Base-by-base conservation (phyloP, 1,140 invertebrate genomes). In the Ceratitis capitata region DNA sequence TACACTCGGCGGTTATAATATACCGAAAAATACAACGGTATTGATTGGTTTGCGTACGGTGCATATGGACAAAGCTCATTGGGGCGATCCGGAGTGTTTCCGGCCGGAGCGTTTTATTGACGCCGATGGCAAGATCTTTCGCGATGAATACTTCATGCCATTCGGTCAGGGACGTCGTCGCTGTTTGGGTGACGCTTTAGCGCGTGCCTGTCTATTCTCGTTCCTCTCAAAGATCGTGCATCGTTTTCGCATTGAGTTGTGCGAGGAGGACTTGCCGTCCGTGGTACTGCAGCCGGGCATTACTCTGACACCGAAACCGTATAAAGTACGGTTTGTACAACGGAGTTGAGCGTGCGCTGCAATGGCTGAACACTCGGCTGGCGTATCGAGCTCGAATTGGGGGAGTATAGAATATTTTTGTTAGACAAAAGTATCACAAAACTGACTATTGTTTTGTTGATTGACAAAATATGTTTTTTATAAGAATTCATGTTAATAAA, bases 171-270 rank as follows among this genome's bases (percentile, higher is more conserved):
- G 96, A 94, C 89, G 91, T 87, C 93, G 96, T 87, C 94, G 95
- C 85, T 97, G 97, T 89, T 94, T 96, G 0, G 97, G 96, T 1
- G 96, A 97, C 91, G 92, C 94, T 0, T 90, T 97, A 56, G 96
- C 96, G 0, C 94, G 93, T 83, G 94, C 94, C 1, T 95, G 96
- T 86, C 88, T 96, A 3, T 97, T 97, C 88, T 92, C 96, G 26
- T 94, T 96, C 61, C 95, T 97, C 83, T 93, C 94, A 3, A 94
- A 94, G 7, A 93, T 97, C 16, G 91, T 97, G 84, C 95, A 96
- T 88, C 92, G 92, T 83, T 94, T 92, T 85, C 90, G 88, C 23
- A 88, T 94, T 0, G 89, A 89, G 10, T 85, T 88, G 16, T 45
- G 45, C 6, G 82, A 84, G 53, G 88, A 87, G 1, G 58, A 85